Evolutionary conservation across 1,140 invertebrate genomes (phyloP).

Genomic region (Matsumurasca onukii): DNA sequence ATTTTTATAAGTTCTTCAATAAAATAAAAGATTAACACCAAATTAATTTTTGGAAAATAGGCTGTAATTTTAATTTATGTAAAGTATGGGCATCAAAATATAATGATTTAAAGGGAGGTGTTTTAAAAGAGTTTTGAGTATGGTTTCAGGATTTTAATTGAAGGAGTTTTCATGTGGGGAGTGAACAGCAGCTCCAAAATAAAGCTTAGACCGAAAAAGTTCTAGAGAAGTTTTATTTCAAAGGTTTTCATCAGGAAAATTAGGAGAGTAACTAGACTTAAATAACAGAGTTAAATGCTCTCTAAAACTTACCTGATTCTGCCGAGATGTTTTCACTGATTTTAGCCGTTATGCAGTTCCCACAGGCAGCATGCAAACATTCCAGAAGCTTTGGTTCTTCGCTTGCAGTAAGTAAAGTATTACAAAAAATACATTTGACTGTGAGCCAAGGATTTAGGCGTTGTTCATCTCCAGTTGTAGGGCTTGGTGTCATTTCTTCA

Average conservation of each 20-base stretch:
- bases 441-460: slow-evolving; percentile 39
- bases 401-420: slow-evolving; percentile 57
- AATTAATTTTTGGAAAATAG: no score
- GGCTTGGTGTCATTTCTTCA: slow-evolving; percentile 23
- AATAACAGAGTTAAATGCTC: neutral
- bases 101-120: no score
- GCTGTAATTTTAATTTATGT: no score
- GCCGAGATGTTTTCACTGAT: slow-evolving; percentile 52
- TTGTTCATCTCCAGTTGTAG: slow-evolving; percentile 19
- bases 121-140: no score
- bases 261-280: neutral
- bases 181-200: no score
- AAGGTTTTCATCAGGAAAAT: neutral
- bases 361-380: slow-evolving; percentile 82
- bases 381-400: slow-evolving; percentile 77
- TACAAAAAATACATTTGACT: slow-evolving; percentile 67
- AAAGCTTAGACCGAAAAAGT: neutral
- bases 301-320: slow-evolving; percentile 21
- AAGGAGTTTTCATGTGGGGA: no score
- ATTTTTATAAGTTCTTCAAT: no score
- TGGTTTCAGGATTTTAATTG: no score
- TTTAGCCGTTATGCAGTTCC: slow-evolving; percentile 70
- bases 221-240: neutral
- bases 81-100: no score
- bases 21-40: no score